Conservation (phyloP, 2,888 invertebrate genomes). For the Octonoba sinensis region DNA sequence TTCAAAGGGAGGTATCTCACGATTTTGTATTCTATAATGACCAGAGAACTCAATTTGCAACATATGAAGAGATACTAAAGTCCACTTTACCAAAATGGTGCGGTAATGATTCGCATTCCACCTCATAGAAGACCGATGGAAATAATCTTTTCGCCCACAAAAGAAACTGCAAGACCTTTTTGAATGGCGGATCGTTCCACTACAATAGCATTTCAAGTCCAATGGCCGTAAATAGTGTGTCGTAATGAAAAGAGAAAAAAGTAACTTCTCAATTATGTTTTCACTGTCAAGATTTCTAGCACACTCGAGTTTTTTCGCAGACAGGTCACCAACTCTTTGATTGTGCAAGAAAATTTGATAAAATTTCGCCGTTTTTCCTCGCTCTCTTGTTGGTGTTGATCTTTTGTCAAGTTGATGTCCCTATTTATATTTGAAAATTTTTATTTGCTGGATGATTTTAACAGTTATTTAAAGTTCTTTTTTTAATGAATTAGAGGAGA, state of each 20-base stretch:
- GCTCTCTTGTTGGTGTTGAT: too few relatives aligned
- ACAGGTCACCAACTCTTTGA: constrained; percentile 47
- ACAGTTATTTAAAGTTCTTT: too few relatives aligned
- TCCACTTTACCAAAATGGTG: constrained; percentile 20
- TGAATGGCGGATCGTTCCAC: constrained; percentile 18
- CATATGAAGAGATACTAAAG: constrained; percentile 10
- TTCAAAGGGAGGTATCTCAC: constrained; percentile 29
- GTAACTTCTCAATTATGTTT: constrained; percentile 26
- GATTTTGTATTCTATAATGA: constrained; percentile 33
- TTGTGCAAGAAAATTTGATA: constrained; percentile 10
- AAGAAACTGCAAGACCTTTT: constrained; percentile 10
- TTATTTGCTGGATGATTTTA: too few relatives aligned
- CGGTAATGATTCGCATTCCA: constrained; percentile 36
- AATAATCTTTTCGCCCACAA: constrained; percentile 25
- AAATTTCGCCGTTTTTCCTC: too few relatives aligned
- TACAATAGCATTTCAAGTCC: constrained; percentile 21
- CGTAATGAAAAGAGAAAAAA: not conserved
- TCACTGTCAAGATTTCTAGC: constrained; percentile 20
- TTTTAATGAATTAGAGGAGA: too few relatives aligned
- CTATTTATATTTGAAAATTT: too few relatives aligned
- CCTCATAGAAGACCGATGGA: not conserved
- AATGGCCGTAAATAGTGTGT: constrained; percentile 14
- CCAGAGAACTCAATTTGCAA: not conserved
- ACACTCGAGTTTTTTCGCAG: constrained; percentile 9
- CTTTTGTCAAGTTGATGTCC: too few relatives aligned